Evolutionary conservation across 2,888 invertebrate species (phyloP).

Genomic region (Latrodectus elegans): DNA sequence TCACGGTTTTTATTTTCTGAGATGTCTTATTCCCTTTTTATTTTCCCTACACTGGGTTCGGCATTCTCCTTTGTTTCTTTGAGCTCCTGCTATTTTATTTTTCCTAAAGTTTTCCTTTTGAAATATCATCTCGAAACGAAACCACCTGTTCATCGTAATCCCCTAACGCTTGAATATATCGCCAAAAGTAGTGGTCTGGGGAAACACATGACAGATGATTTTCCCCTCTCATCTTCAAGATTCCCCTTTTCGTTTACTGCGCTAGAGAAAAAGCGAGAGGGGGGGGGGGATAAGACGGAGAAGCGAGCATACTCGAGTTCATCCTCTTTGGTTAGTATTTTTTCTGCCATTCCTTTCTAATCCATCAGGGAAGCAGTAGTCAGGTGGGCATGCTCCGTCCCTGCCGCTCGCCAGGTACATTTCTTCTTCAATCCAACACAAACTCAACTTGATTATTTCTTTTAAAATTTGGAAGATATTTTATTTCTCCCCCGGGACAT

Average conservation of each 20-base stretch:
- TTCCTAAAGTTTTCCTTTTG: constrained; percentile 55
- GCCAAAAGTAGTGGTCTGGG: constrained; percentile 67
- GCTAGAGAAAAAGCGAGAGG: constrained; percentile 20
- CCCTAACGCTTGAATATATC: constrained; percentile 67
- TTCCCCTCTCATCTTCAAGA: constrained; percentile 58
- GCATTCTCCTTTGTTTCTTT: constrained; percentile 30
- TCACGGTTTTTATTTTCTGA: constrained; percentile 58
- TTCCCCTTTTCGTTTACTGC: constrained; percentile 30
- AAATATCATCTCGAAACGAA: constrained; percentile 67
- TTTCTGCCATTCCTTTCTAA: constrained; percentile 44
- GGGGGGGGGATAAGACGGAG: constrained; percentile 29
- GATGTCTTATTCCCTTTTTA: constrained; percentile 59
- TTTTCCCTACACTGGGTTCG: not conserved
- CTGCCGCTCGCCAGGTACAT: constrained; percentile 7
- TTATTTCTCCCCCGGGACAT: not conserved
- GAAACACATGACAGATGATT: constrained; percentile 67
- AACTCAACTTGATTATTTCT: constrained; percentile 4
- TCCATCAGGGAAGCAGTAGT: constrained; percentile 22
- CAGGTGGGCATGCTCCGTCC: constrained; percentile 25
- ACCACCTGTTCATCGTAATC: constrained; percentile 68
- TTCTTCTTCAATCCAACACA: constrained; percentile 18
- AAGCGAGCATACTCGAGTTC: constrained; percentile 34
- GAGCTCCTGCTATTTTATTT: not conserved
- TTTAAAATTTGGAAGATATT: not conserved
- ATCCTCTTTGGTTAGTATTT: constrained; percentile 59